Evolutionary conservation across 2,797 vertebrate species (phyloP).

Genomic region (Anguilla obscura): DNA sequence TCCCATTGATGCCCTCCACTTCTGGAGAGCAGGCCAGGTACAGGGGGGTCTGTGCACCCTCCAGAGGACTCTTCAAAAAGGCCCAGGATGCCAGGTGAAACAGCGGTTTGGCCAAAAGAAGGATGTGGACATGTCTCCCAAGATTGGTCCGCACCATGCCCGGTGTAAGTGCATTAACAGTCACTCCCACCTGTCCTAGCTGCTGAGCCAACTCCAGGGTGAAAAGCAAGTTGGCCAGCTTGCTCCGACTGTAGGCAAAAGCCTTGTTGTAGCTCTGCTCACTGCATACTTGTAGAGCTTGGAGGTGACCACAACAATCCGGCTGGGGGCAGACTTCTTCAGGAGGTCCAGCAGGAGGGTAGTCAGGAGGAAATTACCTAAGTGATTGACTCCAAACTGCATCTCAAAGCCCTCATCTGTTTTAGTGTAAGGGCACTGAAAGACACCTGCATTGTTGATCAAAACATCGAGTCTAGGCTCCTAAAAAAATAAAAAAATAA

Average conservation of each 20-base stretch:
- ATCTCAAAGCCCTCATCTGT: slow-evolving; percentile 87
- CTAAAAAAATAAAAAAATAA: slow-evolving; percentile 53
- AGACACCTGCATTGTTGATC: slow-evolving; percentile 89
- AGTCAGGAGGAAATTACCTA: slow-evolving; percentile 86
- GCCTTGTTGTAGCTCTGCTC: slow-evolving; percentile 82
- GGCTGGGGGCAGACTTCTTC: slow-evolving; percentile 85
- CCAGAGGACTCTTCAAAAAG: slow-evolving; percentile 81
- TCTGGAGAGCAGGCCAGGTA: slow-evolving; percentile 84
- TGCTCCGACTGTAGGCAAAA: slow-evolving; percentile 84
- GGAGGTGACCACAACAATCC: slow-evolving; percentile 86
- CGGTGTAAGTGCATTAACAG: slow-evolving; percentile 81
- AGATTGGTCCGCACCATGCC: slow-evolving; percentile 89
- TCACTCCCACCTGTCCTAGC: slow-evolving; percentile 79
- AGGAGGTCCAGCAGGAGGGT: slow-evolving; percentile 81
- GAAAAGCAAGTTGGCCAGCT: slow-evolving; percentile 88
- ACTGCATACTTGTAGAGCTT: slow-evolving; percentile 87
- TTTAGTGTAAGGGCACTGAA: slow-evolving; percentile 83
- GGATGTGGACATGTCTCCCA: slow-evolving; percentile 81
- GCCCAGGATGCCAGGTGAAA: slow-evolving; percentile 81
- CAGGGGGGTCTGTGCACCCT: slow-evolving; percentile 84
- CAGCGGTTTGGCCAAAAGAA: slow-evolving; percentile 77
- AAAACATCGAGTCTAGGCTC: slow-evolving; percentile 83
- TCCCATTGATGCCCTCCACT: slow-evolving; percentile 78
- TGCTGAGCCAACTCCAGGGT: slow-evolving; percentile 78
- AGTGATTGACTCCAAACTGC: slow-evolving; percentile 87